phyloP scores from a whole-genome alignment of 2,888 invertebrate species.

The Crocallis elinguaria region DNA sequence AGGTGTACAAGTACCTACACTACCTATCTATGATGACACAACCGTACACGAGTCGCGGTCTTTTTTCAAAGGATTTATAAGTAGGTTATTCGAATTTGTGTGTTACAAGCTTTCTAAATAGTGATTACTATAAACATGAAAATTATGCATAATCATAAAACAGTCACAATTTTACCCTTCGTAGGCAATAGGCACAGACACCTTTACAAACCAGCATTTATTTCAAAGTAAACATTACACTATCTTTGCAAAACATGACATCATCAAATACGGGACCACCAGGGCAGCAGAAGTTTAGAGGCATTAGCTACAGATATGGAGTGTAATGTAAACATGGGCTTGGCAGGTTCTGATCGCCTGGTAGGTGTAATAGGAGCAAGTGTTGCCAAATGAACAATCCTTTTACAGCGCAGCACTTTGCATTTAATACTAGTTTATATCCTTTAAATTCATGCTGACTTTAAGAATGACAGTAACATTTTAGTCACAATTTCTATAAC shows the following conservation, averaged over 20 bases:
- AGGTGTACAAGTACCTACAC: no score
- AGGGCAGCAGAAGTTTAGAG: slow-evolving; percentile 57
- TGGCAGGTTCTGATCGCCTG: slow-evolving; percentile 56
- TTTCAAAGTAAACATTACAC: slow-evolving; percentile 6
- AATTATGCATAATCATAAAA: no score
- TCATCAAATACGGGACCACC: slow-evolving; percentile 69
- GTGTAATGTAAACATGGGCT: slow-evolving; percentile 61
- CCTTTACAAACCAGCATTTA: background rate
- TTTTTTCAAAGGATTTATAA: no score
- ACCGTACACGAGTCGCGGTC: no score
- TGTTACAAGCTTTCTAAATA: no score
- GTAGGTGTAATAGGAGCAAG: slow-evolving; percentile 38
- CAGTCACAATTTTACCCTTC: no score
- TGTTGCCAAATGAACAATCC: slow-evolving; percentile 4
- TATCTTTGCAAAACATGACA: slow-evolving; percentile 51
- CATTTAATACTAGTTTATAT: background rate
- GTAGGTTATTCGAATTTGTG: no score
- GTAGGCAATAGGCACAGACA: background rate
- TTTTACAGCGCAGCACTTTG: background rate
- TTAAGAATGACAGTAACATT: no score
- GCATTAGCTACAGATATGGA: slow-evolving; percentile 64
- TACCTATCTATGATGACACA: no score
- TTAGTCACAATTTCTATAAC: no score
- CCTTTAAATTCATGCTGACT: background rate
- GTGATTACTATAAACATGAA: no score